A percentile compares a stretch with the other conserved stretches of the same genome.
phyloP scores from a whole-genome alignment of 1,140 invertebrate species.

The Doryteuthis pealeii region DNA sequence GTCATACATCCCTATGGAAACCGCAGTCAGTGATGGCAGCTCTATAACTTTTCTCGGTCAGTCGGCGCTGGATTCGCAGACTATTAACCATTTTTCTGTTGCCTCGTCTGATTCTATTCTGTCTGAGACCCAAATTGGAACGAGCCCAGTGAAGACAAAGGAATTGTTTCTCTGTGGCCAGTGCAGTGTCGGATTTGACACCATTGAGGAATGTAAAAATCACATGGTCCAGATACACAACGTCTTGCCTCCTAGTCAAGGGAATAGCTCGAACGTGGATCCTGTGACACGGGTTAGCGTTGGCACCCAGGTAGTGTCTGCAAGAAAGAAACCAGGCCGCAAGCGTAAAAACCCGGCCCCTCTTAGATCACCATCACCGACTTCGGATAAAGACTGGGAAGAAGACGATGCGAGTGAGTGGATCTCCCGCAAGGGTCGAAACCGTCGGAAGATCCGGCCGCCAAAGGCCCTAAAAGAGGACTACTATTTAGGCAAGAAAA shows the following conservation, averaged over 20 bases:
- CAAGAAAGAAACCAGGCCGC: slow-evolving; percentile 36
- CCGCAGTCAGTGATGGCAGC: neutral
- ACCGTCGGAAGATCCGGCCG: slow-evolving; percentile 38
- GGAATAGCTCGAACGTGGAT: neutral
- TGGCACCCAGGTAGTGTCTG: slow-evolving; percentile 37
- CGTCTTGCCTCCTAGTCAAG: slow-evolving; percentile 16
- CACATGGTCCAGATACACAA: slow-evolving; percentile 54
- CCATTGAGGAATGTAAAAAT: slow-evolving; percentile 53
- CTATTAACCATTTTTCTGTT: slow-evolving; percentile 12
- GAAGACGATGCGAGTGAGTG: slow-evolving; percentile 31
- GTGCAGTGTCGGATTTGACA: slow-evolving; percentile 52
- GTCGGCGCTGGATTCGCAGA: neutral
- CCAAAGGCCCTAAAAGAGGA: slow-evolving; percentile 52
- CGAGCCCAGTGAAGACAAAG: slow-evolving; percentile 25
- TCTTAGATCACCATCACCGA: slow-evolving; percentile 28
- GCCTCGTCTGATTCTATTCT: slow-evolving; percentile 36
- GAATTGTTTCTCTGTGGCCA: slow-evolving; percentile 56
- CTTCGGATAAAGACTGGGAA: slow-evolving; percentile 24
- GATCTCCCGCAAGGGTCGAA: slow-evolving; percentile 28
- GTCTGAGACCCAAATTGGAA: neutral
- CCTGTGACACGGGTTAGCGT: slow-evolving; percentile 30
- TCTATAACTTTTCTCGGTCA: neutral
- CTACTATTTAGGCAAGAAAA: slow-evolving; percentile 45
- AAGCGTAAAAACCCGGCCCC: slow-evolving; percentile 32
- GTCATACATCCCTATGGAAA: neutral